Evolutionary conservation across 35 echinoderm and acorn worm genomes (phyloP), one percentile per base, ranked within the genome.

Genomic region (Ophioderma brevispina): DNA sequence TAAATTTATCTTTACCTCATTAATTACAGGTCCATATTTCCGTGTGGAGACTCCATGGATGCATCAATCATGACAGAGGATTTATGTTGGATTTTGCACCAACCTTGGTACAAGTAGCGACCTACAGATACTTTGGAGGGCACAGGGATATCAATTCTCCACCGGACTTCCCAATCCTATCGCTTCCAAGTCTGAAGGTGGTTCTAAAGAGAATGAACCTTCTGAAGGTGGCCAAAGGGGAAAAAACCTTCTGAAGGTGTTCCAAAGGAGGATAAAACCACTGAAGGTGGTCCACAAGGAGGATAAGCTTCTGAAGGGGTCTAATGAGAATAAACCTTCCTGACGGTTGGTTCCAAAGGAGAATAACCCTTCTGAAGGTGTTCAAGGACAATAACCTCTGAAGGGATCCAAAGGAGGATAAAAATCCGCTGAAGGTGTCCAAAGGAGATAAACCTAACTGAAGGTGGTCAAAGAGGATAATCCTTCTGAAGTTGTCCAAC

Each of bases 11-110:
- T 70, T 70, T 70, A 13, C 28, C 5, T 70, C 59, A 70, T 41
- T 90, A 77, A 21, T 38, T 37, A 33, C 59, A 98, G 97, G 34
- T 99, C 97, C 37, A 99, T 99, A 31, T 99, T 99, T 37, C 97
- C 97, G 0, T 77, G 94, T 86, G 97, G 97, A 75, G 97, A 99
- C 81, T 89, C 92, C 33, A 95, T 99, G 97, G 97, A 32, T 92
- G 90, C 85, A 99, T 99, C 88, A 99, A 95, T 40, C 93, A 99
- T 78, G 97, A 99, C 55, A 81, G 97, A 79, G 97, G 95, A 50
- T 91, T 94, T 76, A 90, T 96, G 13, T 96, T 90, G 94, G 92
- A 89, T 76, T 92, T 84, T 85, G 90, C 90, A 23, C 91, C 95
- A 35, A 99, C 95, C 70, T 35, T 99, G 52, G 90, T 99, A 35